phyloP scores from a whole-genome alignment of 2,113 vertebrate genomes.

The Polyodon spathula region DNA sequence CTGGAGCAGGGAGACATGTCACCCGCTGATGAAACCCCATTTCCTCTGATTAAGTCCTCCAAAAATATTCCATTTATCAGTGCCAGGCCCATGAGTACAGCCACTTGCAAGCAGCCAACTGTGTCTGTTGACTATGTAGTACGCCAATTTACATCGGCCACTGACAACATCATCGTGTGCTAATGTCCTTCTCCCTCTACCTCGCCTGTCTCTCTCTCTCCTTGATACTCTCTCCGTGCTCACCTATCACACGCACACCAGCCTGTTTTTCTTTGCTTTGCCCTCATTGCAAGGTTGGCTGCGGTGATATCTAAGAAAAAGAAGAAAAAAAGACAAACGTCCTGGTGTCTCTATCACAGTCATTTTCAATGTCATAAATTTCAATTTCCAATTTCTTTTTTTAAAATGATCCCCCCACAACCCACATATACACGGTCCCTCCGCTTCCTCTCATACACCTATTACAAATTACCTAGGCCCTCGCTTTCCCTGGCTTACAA shows the following conservation, averaged over 20 bases:
- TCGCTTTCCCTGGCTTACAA: conserved; percentile 66
- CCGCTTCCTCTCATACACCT: conserved; percentile 45
- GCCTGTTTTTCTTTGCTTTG: conserved; percentile 38
- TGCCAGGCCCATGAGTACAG: conserved; percentile 70
- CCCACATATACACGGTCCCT: conserved; percentile 21
- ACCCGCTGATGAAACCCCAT: conserved; percentile 85
- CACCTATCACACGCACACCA: conserved; percentile 32
- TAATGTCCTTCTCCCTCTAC: conserved; percentile 62
- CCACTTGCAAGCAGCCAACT: conserved; percentile 64
- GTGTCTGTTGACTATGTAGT: conserved; percentile 86
- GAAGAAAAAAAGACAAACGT: conserved; percentile 15
- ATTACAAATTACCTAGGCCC: conserved; percentile 82
- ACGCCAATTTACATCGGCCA: conserved; percentile 78
- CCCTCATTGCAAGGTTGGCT: conserved; percentile 42
- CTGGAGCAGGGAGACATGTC: conserved; percentile 74
- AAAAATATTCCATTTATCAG: conserved; percentile 94
- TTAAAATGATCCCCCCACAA: conserved; percentile 13
- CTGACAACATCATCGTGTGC: conserved; percentile 65
- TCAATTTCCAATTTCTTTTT: conserved; percentile 75
- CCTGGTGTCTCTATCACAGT: conserved; percentile 36
- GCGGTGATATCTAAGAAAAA: conserved; percentile 22
- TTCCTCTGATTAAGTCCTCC: conserved; percentile 90
- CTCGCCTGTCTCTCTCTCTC: conserved; percentile 28
- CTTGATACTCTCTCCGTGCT: conserved; percentile 29
- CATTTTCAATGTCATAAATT: conserved; percentile 97